Evolutionary conservation across 92 coral and sea anemone species (phyloP).

Genomic region (Siderastrea siderea): DNA sequence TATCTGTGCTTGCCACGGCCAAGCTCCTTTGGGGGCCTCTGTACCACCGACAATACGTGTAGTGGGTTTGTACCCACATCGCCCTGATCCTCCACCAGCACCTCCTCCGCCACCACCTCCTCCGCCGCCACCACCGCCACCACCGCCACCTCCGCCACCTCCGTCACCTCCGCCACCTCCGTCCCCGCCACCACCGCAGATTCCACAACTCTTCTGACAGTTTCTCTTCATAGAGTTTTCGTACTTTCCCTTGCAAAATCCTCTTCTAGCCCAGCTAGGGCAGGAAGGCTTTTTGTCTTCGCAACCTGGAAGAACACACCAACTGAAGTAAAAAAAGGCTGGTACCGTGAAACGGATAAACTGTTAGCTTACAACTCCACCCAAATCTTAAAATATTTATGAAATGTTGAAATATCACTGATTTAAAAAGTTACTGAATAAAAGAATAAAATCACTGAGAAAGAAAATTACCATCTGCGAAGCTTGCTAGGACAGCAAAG

Average conservation of each 20-base stretch:
- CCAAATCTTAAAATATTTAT: too few relatives aligned
- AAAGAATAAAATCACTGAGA: too few relatives aligned
- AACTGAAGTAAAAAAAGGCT: too few relatives aligned
- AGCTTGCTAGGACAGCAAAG: too few relatives aligned
- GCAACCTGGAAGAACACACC: neutral
- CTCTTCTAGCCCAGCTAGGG: neutral
- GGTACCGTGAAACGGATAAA: too few relatives aligned
- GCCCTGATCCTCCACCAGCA: neutral
- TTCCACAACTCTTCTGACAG: neutral
- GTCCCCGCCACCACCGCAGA: neutral
- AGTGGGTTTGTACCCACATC: constrained; percentile 39
- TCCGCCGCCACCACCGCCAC: too few relatives aligned
- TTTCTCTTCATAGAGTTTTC: neutral
- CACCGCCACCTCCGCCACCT: too few relatives aligned
- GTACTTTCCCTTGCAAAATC: constrained; percentile 3
- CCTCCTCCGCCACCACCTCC: too few relatives aligned
- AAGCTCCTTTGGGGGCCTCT: constrained; percentile 67
- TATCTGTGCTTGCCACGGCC: constrained; percentile 70
- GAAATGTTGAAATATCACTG: too few relatives aligned
- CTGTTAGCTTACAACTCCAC: too few relatives aligned
- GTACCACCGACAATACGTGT: constrained; percentile 69
- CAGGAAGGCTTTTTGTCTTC: neutral
- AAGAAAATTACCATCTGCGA: too few relatives aligned
- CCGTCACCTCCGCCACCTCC: neutral
- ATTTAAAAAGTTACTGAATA: too few relatives aligned